Base-by-base conservation (phyloP, 2,113 vertebrate genomes). In the Chaetodon auriga region DNA sequence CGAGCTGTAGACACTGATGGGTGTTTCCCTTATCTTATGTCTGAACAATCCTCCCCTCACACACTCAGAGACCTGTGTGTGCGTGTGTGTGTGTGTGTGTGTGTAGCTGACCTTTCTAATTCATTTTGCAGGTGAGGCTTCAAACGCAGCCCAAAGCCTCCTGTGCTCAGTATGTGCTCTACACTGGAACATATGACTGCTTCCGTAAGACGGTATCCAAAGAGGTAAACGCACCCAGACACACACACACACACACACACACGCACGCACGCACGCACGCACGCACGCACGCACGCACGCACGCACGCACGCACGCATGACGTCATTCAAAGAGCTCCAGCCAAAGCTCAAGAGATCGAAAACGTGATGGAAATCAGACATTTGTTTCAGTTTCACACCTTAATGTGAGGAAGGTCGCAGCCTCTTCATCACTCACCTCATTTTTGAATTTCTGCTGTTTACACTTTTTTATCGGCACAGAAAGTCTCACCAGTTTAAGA, bases 81-180 rank as follows among this genome's bases (percentile, higher is more conserved):
- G 66, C 63, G 58, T 83, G 51, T 57, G 74, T 76, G 46, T 76
- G 72, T 81, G 63, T 68, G 53, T 51, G 65, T 53, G 49, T 55
- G 38, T 57, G 71, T 45, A 57, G 23, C 4, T 55, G 19, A 25
- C 7, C 36, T 60, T 23, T 55, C 18, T 41, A 9, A 57, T 18
- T 5, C 3, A 54, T 62, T 15, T 30, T 81, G 11, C 86, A 96
- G 95, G 95, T 96, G 64, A 93, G 94, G 30, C 93, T 96, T 2
- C 95, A 96, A 78, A 96, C 94, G 2, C 95, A 96, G 69, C 90
- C 92, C 51, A 94, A 89, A 92, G 90, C 81, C 35, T 80, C 85
- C 48, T 35, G 61, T 3, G 4, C 80, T 60, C 91, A 88, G 55
- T 49, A 76, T 54, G 87, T 89, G 7, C 57, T 94, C 70, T 95